Conservation (phyloP, 2,113 vertebrate genomes). For the Nematolebias whitei region DNA sequence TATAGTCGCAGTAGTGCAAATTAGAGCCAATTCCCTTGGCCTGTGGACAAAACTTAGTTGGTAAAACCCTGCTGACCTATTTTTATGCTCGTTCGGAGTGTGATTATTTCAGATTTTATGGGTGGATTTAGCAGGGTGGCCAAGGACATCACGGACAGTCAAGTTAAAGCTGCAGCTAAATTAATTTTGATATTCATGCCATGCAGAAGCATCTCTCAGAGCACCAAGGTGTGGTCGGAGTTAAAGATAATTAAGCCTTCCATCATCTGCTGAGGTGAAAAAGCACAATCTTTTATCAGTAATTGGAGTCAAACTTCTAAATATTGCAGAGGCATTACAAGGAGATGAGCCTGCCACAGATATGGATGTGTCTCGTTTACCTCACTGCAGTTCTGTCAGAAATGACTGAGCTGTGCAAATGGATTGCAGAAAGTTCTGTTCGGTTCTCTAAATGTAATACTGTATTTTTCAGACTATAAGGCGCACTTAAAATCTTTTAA, state of each 20-base stretch:
- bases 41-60: constrained; percentile 22
- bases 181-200: constrained; percentile 23
- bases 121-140: constrained; percentile 20
- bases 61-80: constrained; percentile 21
- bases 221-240: neutral
- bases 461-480: too few relatives aligned
- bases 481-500: too few relatives aligned
- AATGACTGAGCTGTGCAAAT: constrained; percentile 33
- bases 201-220: constrained; percentile 27
- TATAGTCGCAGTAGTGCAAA: constrained; percentile 52
- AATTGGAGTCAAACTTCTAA: constrained; percentile 1
- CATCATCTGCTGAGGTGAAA: neutral
- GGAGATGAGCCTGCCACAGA: constrained; percentile 6
- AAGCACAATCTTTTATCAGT: constrained; percentile 1
- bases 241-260: constrained; percentile 11
- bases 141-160: constrained; percentile 35
- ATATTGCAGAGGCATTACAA: neutral
- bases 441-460: constrained; percentile 37
- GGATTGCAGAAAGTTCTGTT: constrained; percentile 30
- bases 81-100: constrained; percentile 21
- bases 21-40: constrained; percentile 59
- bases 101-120: constrained; percentile 22
- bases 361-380: constrained; percentile 33
- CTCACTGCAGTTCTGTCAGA: constrained; percentile 24
- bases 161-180: constrained; percentile 40